phyloP scores from a whole-genome alignment of 2,113 vertebrate species.

The Hippocampus guttulatus region DNA sequence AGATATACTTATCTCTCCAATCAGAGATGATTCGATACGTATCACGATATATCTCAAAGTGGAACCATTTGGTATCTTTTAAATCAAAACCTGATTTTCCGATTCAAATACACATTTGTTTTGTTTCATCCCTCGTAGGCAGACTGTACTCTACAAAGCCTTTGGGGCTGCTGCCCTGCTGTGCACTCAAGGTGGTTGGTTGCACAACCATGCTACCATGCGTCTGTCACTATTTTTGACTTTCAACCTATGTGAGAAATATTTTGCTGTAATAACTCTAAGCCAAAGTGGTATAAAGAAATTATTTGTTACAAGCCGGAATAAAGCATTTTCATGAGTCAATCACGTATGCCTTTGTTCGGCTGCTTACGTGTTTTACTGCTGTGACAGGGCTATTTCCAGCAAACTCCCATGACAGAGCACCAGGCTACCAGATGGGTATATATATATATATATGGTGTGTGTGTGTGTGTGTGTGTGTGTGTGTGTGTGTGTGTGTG shows the following conservation, averaged over 20 bases:
- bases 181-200: constrained; percentile 35
- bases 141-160: not conserved
- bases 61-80: too few species aligned
- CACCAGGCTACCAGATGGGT: constrained; percentile 37
- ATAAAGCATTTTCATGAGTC: not conserved
- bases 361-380: constrained; percentile 15
- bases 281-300: not conserved
- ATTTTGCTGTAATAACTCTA: constrained; percentile 8
- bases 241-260: constrained; percentile 16
- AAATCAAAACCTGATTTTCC: too few species aligned
- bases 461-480: constrained; percentile 12
- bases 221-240: constrained; percentile 15
- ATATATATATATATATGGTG: constrained; percentile 26
- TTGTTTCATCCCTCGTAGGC: not conserved
- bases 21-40: too few species aligned
- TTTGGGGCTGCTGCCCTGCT: constrained; percentile 13
- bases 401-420: constrained; percentile 38
- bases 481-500: constrained; percentile 17
- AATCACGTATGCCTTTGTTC: not conserved
- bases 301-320: constrained; percentile 14
- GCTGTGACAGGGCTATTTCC: constrained; percentile 25
- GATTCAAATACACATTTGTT: too few species aligned
- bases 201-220: constrained; percentile 28
- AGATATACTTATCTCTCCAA: too few species aligned
- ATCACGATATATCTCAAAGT: too few species aligned